Base-by-base conservation (phyloP, 2,888 invertebrate species). In the Drosophila siamana region DNA sequence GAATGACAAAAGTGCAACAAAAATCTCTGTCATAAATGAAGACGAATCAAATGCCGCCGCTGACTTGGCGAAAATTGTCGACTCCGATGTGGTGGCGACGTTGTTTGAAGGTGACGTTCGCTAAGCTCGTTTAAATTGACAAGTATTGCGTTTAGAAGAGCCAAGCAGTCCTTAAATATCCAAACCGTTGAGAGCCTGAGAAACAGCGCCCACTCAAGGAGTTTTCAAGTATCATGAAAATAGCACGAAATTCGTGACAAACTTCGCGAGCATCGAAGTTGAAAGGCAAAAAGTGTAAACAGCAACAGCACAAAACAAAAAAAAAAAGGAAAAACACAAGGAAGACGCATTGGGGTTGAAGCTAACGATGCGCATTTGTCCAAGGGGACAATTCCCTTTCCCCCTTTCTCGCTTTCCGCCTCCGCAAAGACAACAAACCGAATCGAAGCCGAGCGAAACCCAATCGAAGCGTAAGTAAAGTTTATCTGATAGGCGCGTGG, bases 401-500 rank as follows among this genome's bases (percentile, higher is more conserved):
- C 38, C 51, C 50, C 7, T n/a, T 24, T 11, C 15, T 11, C 24
- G 13, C 38, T 13, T n/a, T 13, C 36, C 40, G 55, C 64, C 69
- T 69, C 38, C 61, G 1, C 5, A 28, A 28, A 9, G 2, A n/a
- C n/a, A n/a, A 19, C 19, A 41, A 22, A 1, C 11, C 19, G 22
- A 50, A 50, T 36, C 22, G 33, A 22, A 13, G 0, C 22, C 33
- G 19, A 33, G n/a, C 6, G 16, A 40, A 26, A 40, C n/a, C 52
- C 26, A 51, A 40, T 52, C 63, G 51, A 60, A 60, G 47, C 70
- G 67, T 69, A 80, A 86, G 80, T 69, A 77, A 86, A 86, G 69
- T 81, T 81, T 81, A 81, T 86, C 83, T 83, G 80, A 70, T 80
- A 36, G 86, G 86, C 84, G 80, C 80, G 86, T 81, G 80, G 71